Conservation (phyloP, 2,888 invertebrate species). For the Apodemia hepburni region DNA sequence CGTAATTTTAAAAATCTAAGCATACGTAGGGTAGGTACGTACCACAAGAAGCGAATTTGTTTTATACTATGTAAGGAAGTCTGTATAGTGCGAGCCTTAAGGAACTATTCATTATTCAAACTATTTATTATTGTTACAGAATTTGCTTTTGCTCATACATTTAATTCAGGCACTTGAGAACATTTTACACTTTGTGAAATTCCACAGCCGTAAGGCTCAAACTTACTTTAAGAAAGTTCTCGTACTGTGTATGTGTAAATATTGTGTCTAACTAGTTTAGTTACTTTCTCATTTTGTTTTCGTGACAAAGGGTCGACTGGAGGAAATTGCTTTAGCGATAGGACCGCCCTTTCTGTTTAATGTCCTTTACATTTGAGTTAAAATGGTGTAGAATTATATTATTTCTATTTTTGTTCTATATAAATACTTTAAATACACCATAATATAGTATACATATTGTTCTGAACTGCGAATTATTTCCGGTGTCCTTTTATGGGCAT, state of each 20-base stretch:
- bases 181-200: not conserved
- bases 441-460: too few species aligned
- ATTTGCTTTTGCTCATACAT: not conserved
- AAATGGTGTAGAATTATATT: too few species aligned
- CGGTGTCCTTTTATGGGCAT: too few species aligned
- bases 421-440: too few species aligned
- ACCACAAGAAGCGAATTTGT: too few species aligned
- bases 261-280: not conserved
- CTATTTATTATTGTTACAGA: not conserved
- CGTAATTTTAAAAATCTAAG: too few species aligned
- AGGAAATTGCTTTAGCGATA: not conserved
- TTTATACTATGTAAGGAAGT: too few species aligned
- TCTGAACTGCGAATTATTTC: too few species aligned
- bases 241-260: not conserved
- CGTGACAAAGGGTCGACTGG: not conserved
- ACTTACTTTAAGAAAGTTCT: not conserved
- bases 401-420: too few species aligned
- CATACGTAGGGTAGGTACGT: too few species aligned
- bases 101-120: not conserved
- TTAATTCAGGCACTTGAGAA: not conserved
- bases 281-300: slow-evolving; percentile 3
- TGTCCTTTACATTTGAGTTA: not conserved
- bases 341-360: not conserved
- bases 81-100: not conserved
- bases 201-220: not conserved